A percentile compares a stretch with the other conserved stretches of the same genome.
These are phyloP conservation scores for Parasteatoda lunata DNA, from an alignment of 2,888 invertebrate species.

Conservation along the genomic window DNA sequence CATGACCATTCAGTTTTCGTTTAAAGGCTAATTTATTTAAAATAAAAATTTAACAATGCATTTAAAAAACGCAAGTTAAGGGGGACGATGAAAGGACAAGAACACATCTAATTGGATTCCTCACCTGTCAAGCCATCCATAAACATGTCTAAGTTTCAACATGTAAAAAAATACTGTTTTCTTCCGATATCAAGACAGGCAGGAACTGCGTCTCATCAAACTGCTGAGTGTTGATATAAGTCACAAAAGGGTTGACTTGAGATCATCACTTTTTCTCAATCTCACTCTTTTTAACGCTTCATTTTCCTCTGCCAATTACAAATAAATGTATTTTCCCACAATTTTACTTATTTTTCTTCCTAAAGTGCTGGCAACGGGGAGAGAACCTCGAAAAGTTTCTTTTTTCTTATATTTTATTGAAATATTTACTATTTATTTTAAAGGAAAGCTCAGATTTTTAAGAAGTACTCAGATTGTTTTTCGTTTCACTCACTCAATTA, in stretches of 20 bases:
- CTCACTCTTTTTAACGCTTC: slow-evolving; percentile 5
- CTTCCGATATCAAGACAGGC: slow-evolving; percentile 4
- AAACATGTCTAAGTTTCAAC: neutral
- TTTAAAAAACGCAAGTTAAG: neutral
- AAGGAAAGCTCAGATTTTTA: no score
- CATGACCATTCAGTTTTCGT: no score
- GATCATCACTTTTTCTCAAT: neutral
- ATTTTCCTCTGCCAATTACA: slow-evolving; percentile 15
- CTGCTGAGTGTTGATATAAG: slow-evolving; percentile 29
- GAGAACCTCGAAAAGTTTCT: neutral
- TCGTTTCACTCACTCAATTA: no score
- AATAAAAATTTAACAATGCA: neutral
- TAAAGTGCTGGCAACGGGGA: neutral
- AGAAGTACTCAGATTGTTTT: no score
- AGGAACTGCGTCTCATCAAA: slow-evolving; percentile 61
- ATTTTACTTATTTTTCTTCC: slow-evolving; percentile 8
- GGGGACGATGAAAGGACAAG: no score
- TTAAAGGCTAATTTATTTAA: no score
- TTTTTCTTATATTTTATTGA: no score
- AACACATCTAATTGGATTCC: no score
- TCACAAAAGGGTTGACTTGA: slow-evolving; percentile 24
- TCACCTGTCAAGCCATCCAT: neutral
- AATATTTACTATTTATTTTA: no score
- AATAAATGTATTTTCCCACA: slow-evolving; percentile 35
- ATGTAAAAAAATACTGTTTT: neutral